Evolutionary conservation across 2,113 vertebrate species (phyloP), one percentile per base, ranked within the genome.

Genomic region (Chascanopsetta lugubris): DNA sequence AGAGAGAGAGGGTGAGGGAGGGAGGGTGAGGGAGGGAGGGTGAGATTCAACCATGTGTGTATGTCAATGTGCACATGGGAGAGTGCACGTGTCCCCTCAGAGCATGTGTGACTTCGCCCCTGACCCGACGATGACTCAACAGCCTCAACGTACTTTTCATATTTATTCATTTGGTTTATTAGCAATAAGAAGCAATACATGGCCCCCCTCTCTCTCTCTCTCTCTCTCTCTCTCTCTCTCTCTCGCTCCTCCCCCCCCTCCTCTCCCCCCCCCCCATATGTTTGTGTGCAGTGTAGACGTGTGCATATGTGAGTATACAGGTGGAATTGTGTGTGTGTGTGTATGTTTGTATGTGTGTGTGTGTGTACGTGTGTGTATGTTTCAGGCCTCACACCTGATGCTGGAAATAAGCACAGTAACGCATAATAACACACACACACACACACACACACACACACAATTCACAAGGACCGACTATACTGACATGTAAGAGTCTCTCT

Each of bases 311-410:
- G 13, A 10, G 43, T 38, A 48, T 51, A 55, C 56, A 58, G 15
- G 64, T 79, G 62, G 22, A 36, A 21, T 47, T 1, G 47, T 47
- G 36, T 18, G 64, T 40, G 43, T 48, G 46, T 43, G 68, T 22
- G 48, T 38, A 18, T 42, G 38, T n/a, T 13, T 40, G 18, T 40
- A 1, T 26, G 12, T 53, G 21, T 38, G 59, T 48, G 59, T 27
- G 8, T 27, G 15, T 42, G 46, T 43, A 26, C 18, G 4, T 40
- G 17, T 24, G 34, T 26, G 49, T 43, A 38, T 42, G 62, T 50
- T 73, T 74, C 30, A 66, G 15, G 38, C 45, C 51, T 61, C 61
- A 76, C 72, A 85, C 80, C 80, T 82, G 75, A 83, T 83, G 83
- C 72, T 74, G 63, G 20, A 27, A 54, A 63, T 67, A 58, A 48